Conservation (phyloP, 2,888 invertebrate species). For the Belgica antarctica region DNA sequence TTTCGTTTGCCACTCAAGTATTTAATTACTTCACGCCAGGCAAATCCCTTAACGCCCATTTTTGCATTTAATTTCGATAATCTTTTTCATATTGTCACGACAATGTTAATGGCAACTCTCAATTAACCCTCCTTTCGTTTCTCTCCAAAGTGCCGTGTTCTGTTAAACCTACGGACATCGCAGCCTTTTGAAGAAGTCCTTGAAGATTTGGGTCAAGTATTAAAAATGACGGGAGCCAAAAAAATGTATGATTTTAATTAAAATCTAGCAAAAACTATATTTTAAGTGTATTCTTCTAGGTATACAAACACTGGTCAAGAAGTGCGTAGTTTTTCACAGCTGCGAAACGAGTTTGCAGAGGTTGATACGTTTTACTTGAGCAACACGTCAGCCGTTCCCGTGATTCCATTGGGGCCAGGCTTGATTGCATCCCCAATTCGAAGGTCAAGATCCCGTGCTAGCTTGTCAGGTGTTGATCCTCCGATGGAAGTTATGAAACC, state of each 20-base stretch:
- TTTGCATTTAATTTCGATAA: no score
- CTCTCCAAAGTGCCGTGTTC: conserved; percentile 74
- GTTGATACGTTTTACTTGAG: conserved; percentile 88
- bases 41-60: no score
- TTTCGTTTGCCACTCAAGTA: no score
- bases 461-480: conserved; percentile 56
- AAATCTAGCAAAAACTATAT: no score
- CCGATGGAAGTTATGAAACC: conserved; percentile 54
- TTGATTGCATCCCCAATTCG: conserved; percentile 60
- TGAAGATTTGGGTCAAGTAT: conserved; percentile 86
- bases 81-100: not conserved
- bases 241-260: no score
- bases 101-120: not conserved
- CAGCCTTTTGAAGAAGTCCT: conserved; percentile 94
- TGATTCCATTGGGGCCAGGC: conserved; percentile 52
- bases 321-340: conserved; percentile 90
- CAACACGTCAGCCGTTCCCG: conserved; percentile 54
- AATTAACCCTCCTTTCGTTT: not conserved
- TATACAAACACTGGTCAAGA: conserved; percentile 88
- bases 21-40: no score
- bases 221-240: conserved; percentile 87
- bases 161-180: conserved; percentile 85
- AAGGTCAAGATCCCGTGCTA: conserved; percentile 64
- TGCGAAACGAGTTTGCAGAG: conserved; percentile 84
- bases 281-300: no score